phyloP scores from a whole-genome alignment of 2,113 vertebrate genomes.

The Bucco capensis region DNA sequence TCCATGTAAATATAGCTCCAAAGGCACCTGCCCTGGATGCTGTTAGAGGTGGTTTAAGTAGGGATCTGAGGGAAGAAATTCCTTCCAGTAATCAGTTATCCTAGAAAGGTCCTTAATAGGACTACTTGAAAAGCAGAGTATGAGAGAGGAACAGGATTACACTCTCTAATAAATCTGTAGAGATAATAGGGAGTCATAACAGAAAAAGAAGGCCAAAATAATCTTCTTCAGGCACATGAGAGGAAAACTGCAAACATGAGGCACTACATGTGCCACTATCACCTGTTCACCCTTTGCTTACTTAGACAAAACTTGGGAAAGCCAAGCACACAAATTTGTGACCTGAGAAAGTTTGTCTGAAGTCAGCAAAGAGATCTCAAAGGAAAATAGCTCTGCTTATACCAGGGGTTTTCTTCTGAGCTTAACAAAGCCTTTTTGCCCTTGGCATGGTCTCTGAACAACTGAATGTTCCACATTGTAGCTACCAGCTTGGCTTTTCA shows the following conservation, averaged over 20 bases:
- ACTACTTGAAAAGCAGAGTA: neutral
- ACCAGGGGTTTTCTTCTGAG: neutral
- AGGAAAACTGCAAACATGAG: neutral
- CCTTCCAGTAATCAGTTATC: neutral
- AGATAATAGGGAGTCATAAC: neutral
- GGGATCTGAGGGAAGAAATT: neutral
- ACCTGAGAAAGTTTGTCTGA: neutral
- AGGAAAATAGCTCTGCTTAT: neutral
- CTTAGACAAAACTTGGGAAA: neutral
- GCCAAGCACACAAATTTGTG: neutral
- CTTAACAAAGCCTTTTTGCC: neutral
- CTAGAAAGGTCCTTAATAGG: neutral
- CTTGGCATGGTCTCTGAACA: neutral
- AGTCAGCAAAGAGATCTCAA: neutral
- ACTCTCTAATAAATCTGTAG: neutral
- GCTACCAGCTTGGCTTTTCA: neutral
- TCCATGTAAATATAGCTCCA: neutral
- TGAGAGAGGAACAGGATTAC: neutral
- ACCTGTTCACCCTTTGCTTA: neutral
- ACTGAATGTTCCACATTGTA: neutral
- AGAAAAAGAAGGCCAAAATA: neutral
- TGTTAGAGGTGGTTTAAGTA: neutral
- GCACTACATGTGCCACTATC: neutral
- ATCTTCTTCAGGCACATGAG: neutral
- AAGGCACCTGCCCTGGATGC: accelerated